phyloP scores from a whole-genome alignment of 92 coral and sea anemone species.

The Actinostola sp. region DNA sequence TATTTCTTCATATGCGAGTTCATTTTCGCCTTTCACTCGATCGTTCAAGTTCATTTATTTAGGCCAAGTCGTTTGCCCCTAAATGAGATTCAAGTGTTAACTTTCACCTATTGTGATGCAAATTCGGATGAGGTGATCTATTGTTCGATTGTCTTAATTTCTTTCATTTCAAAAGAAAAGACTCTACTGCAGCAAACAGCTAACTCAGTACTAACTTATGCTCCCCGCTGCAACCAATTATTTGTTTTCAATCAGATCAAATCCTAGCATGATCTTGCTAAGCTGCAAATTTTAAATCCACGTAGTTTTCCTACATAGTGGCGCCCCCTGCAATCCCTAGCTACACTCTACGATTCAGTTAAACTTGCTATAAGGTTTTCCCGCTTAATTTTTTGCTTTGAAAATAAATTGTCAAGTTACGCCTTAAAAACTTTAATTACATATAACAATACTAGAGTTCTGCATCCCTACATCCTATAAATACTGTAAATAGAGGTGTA shows the following conservation, averaged over 20 bases:
- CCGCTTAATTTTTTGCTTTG: slow-evolving; percentile 2
- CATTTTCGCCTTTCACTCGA: not conserved
- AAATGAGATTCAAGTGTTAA: slow-evolving; percentile 21
- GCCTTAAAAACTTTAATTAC: not conserved
- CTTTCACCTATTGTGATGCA: slow-evolving; percentile 70
- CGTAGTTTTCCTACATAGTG: not conserved
- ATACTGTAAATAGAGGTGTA: not conserved
- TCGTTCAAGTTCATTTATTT: slow-evolving; percentile 22
- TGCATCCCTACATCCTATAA: not conserved
- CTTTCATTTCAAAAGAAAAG: slow-evolving; percentile 32
- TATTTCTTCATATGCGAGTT: not conserved
- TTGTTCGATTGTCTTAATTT: slow-evolving; percentile 56
- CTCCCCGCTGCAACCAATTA: not conserved
- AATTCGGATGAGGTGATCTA: slow-evolving; percentile 75
- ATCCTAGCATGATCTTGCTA: not conserved
- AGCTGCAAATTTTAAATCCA: slow-evolving; percentile 8
- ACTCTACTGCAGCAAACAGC: slow-evolving; percentile 21
- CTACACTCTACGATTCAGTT: too few relatives aligned
- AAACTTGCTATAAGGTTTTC: not conserved
- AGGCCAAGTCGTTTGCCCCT: slow-evolving; percentile 3
- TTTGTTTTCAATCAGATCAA: not conserved
- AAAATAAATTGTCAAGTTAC: not conserved
- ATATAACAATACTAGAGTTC: not conserved
- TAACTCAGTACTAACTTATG: not conserved
- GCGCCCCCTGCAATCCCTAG: not conserved